These are phyloP conservation scores for Apolygus lucorum DNA, from an alignment of 1,140 invertebrate species.

Conservation along the genomic window DNA sequence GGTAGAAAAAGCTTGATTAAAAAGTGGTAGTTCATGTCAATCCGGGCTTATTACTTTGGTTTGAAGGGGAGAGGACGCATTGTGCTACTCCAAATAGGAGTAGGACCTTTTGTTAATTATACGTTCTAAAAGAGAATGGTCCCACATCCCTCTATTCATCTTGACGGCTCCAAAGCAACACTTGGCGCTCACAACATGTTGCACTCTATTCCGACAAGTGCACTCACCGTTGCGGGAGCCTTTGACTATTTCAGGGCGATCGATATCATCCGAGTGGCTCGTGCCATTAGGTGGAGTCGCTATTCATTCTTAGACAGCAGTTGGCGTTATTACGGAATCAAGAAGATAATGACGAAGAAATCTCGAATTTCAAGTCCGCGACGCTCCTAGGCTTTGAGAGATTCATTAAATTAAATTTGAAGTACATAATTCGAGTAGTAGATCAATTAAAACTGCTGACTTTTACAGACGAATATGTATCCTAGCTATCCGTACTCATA, in stretches of 20 bases:
- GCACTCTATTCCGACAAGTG: conserved; percentile 12
- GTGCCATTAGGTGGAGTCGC: neutral
- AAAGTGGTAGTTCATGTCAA: conserved; percentile 11
- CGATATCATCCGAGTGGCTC: neutral
- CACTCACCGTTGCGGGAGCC: neutral
- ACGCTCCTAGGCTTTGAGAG: too few relatives aligned
- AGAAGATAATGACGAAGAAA: too few relatives aligned
- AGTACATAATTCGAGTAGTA: too few relatives aligned
- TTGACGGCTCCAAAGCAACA: neutral
- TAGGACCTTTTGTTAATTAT: conserved; percentile 11
- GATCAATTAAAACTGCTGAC: too few relatives aligned
- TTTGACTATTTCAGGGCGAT: neutral
- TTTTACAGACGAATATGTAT: too few relatives aligned
- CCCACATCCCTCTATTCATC: neutral
- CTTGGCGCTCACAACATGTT: conserved; percentile 12
- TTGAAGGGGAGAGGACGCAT: neutral
- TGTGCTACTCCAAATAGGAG: neutral
- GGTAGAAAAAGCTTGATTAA: conserved; percentile 6
- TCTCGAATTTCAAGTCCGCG: too few relatives aligned
- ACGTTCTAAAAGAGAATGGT: neutral
- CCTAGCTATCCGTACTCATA: too few relatives aligned
- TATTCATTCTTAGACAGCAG: too few relatives aligned
- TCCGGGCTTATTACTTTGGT: conserved; percentile 12
- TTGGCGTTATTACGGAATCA: too few relatives aligned
- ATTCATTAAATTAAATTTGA: too few relatives aligned